These are phyloP conservation scores for Antheraea yamamai DNA, from an alignment of 2,888 invertebrate species.

Conservation along the genomic window DNA sequence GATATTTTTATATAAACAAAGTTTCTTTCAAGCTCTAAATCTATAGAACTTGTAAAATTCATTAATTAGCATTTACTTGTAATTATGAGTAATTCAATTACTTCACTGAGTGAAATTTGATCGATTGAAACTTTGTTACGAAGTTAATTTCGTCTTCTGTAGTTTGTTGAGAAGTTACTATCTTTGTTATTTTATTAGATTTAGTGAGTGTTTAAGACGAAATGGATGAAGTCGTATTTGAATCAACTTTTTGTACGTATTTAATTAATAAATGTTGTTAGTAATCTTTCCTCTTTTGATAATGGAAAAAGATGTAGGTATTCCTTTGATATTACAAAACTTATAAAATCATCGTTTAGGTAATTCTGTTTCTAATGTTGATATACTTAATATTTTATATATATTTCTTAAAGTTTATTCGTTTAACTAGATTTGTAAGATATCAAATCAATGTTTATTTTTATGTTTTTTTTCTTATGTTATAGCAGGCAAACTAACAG, in stretches of 20 bases:
- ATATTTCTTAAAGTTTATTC: too few species aligned
- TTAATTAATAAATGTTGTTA: not conserved
- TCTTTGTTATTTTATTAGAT: slow-evolving; percentile 31
- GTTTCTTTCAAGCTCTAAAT: not conserved
- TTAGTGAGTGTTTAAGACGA: slow-evolving; percentile 15
- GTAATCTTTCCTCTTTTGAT: not conserved
- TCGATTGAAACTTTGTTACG: slow-evolving; percentile 38
- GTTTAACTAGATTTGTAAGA: too few species aligned
- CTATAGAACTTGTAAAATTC: slow-evolving; percentile 35
- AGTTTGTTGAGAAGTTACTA: slow-evolving; percentile 31
- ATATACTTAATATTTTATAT: not conserved
- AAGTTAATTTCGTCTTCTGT: slow-evolving; percentile 37
- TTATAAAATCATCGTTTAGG: not conserved
- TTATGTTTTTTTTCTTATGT: too few species aligned
- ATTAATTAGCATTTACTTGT: slow-evolving; percentile 45
- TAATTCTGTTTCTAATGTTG: not conserved
- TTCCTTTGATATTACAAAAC: not conserved
- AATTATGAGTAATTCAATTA: slow-evolving; percentile 45
- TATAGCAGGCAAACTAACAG: too few species aligned
- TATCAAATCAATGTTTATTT: too few species aligned
- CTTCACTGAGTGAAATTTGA: slow-evolving; percentile 39
- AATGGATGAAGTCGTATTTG: slow-evolving; percentile 6
- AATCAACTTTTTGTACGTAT: not conserved
- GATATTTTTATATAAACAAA: slow-evolving; percentile 1
- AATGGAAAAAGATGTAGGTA: not conserved